Conservation (phyloP, 2,113 vertebrate genomes). For the Cnemophilus loriae region DNA sequence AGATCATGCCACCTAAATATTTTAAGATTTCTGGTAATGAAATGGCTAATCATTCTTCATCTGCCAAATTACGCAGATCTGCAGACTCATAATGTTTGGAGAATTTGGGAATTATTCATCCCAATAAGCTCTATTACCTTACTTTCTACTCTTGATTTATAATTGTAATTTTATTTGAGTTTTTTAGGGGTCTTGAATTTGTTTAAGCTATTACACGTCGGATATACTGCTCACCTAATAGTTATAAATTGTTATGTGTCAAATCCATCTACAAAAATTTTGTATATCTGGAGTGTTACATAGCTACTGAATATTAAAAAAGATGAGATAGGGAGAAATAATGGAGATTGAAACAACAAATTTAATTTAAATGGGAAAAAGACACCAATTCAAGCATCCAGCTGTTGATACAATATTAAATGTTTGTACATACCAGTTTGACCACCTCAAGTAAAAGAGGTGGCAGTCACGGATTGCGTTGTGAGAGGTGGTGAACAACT, state of each 20-base stretch:
- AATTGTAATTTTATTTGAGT: not conserved
- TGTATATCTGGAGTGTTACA: not conserved
- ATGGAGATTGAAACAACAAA: not conserved
- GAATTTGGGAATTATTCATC: not conserved
- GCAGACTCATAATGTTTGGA: not conserved
- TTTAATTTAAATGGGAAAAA: not conserved
- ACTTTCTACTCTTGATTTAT: not conserved
- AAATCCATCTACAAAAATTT: not conserved
- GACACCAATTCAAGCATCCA: not conserved
- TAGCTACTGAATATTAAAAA: not conserved
- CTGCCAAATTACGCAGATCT: not conserved
- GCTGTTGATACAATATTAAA: not conserved
- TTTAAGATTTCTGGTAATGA: not conserved
- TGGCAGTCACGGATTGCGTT: fast-evolving
- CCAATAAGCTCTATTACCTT: not conserved
- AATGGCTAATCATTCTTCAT: not conserved
- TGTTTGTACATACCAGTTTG: not conserved
- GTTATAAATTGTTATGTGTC: not conserved
- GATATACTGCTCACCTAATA: not conserved
- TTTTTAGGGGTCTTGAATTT: not conserved
- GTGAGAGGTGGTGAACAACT: not conserved
- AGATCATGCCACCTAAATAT: not conserved
- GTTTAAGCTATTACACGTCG: not conserved
- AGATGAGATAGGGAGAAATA: not conserved
- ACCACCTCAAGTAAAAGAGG: not conserved